These are phyloP conservation scores for Aphrophora alni DNA, from an alignment of 2,888 invertebrate genomes.

Conservation along the genomic window DNA sequence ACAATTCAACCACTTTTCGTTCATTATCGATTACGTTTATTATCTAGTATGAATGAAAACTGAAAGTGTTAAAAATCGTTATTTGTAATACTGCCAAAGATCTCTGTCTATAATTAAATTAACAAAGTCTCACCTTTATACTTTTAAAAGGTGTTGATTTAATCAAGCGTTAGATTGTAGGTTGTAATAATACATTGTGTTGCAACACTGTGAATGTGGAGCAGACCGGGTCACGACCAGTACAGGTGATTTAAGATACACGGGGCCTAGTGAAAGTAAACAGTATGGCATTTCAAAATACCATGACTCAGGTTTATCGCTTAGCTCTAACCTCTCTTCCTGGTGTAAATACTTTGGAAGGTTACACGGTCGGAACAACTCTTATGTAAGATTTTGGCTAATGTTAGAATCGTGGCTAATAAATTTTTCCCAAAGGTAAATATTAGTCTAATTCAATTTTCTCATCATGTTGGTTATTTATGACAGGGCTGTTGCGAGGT, in stretches of 20 bases:
- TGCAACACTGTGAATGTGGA: neutral
- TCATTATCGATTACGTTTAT: neutral
- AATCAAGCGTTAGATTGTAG: neutral
- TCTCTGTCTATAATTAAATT: neutral
- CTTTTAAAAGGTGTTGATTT: conserved; percentile 5
- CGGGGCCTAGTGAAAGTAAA: neutral
- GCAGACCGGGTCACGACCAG: neutral
- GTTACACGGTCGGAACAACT: neutral
- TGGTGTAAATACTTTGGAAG: neutral
- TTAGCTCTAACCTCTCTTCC: neutral
- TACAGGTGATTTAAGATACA: neutral
- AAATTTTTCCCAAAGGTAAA: neutral
- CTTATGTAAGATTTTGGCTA: neutral
- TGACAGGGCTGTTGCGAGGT: too few species aligned
- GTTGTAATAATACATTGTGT: neutral
- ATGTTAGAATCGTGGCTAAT: neutral
- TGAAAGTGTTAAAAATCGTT: neutral
- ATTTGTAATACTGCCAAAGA: neutral
- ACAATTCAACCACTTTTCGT: neutral
- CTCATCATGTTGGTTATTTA: neutral
- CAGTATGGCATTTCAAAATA: neutral
- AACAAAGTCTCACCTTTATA: neutral
- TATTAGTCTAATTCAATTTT: neutral
- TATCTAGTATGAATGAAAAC: neutral
- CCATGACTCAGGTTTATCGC: neutral